Conservation (phyloP, 2,888 invertebrate genomes). For the Pseudococcus viburni region DNA sequence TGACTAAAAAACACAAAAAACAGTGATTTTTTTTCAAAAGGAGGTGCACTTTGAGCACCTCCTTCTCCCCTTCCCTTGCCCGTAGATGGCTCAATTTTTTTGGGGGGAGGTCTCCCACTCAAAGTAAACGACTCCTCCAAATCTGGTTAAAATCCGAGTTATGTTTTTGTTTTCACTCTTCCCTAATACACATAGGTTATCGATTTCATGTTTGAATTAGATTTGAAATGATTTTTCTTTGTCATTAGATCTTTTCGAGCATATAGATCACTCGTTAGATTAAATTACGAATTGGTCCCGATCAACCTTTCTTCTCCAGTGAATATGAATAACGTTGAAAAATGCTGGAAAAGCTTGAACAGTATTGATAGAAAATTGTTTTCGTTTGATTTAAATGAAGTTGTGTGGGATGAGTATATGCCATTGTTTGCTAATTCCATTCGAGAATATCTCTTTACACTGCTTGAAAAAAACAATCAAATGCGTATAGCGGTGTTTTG, state of each 20-base stretch:
- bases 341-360: conserved; percentile 75
- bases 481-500: not conserved
- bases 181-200: too few species aligned
- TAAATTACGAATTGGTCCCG: not conserved
- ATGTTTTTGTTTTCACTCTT: too few species aligned
- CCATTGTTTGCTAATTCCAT: not conserved
- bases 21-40: too few species aligned
- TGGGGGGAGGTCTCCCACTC: too few species aligned
- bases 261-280: not conserved
- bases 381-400: conserved; percentile 79
- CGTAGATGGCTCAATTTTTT: too few species aligned
- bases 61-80: too few species aligned
- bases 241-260: not conserved
- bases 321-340: conserved; percentile 76
- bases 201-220: too few species aligned
- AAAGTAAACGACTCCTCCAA: too few species aligned
- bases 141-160: too few species aligned
- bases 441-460: not conserved
- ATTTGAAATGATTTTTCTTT: not conserved
- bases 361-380: conserved; percentile 77
- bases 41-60: too few species aligned
- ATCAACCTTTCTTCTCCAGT: not conserved
- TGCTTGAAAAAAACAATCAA: not conserved
- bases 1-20: too few species aligned
- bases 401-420: conserved; percentile 85